Base-by-base conservation (phyloP, 1,140 invertebrate genomes). In the Neelides sp. region DNA sequence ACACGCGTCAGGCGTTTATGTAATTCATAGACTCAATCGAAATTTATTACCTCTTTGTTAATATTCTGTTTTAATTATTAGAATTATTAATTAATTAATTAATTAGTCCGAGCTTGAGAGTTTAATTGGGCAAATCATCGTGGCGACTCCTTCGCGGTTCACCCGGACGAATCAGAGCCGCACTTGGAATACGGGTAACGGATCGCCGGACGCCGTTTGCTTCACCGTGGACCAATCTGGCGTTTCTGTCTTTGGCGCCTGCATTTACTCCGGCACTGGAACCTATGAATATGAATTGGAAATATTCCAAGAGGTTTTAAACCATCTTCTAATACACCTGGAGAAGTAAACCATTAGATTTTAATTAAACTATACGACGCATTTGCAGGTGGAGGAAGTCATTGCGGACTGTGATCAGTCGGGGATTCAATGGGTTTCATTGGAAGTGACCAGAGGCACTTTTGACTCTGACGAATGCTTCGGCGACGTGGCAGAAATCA, bases 131-230 rank as follows among this genome's bases (percentile, higher is more conserved):
- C 68, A 82, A 32, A 76, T 83, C 34, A 71, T 92, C 54, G 79
- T 90, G 39, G 77, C 82, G 32, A 92, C 90, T 2, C 87, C 89
- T 0, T 87, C 83, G 22, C 75, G 93, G 17, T 97, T 97, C 65
- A 84, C 85, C 5, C 78, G 88, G 45, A 82, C 85, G 8, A 92
- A 90, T 66, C 78, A 84, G 62, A 82, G 79, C 30, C 77, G 86
- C 32, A 86, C 86, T 1, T 98, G 94, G 94, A 95, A 96, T 63
- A 94, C 91, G 2, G 91, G 91, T 2, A 93, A 91, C 68, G 93
- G 92, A 27, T 91, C 88, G 20, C 88, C 92, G 0, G 94, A 98
- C 71, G 92, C 92, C 3, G 90, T 98, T 61, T 88, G 87, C 58
- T 95, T 98, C 63, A 79, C 80, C 15, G 92, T 97, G 5, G 92